phyloP scores from a whole-genome alignment of 2,113 vertebrate species.

The Illadopsis cleaveri region DNA sequence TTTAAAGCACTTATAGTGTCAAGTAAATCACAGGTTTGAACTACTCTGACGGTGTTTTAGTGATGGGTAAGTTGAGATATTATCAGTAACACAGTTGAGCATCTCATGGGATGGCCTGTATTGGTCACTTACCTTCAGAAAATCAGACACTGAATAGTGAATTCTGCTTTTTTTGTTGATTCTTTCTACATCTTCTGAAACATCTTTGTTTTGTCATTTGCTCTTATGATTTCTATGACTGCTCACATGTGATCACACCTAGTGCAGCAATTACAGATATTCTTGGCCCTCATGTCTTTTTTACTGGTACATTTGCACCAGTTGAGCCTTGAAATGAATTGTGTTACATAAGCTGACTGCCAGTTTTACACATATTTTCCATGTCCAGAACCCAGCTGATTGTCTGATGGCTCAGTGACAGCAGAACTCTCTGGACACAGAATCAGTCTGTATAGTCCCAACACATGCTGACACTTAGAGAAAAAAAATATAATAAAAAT shows the following conservation, averaged over 20 bases:
- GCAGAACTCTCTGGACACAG: no score
- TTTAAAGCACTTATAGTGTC: not conserved
- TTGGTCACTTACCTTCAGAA: not conserved
- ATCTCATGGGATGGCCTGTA: not conserved
- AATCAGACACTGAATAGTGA: not conserved
- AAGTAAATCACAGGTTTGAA: not conserved
- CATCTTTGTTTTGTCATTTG: not conserved
- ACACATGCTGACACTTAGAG: no score
- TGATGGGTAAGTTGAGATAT: not conserved
- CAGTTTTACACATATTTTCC: no score
- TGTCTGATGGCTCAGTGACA: no score
- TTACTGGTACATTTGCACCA: not conserved
- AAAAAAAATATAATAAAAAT: no score
- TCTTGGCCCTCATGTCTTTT: rapidly evolving
- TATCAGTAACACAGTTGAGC: not conserved
- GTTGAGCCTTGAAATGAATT: not conserved
- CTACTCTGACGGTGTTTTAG: not conserved
- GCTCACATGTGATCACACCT: not conserved
- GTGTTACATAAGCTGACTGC: no score
- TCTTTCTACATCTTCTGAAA: not conserved
- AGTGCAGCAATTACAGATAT: not conserved
- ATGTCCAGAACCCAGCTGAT: no score
- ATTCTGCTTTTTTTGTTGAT: not conserved
- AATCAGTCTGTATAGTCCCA: no score
- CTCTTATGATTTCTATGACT: not conserved